Base-by-base conservation (phyloP, 2,888 invertebrate genomes). In the Papilio elwesi region DNA sequence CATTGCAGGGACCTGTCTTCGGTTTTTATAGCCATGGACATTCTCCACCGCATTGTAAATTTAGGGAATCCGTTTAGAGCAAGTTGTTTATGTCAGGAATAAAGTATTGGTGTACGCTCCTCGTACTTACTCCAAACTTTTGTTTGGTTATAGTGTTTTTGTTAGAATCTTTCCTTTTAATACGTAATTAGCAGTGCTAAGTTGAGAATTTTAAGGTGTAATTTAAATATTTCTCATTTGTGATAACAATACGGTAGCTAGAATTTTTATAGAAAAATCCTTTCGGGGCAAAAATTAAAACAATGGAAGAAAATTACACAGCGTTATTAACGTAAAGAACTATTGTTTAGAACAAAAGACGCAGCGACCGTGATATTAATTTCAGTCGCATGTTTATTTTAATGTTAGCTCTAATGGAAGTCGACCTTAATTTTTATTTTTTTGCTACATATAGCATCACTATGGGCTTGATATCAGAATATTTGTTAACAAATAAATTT, bases 311-410 rank as follows among this genome's bases (percentile, higher is more conserved):
- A 73, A 70, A 73, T 73, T 73, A 73, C 73, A 62, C 59, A 36
- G 73, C 73, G 70, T 73, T 73, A 73, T 73, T 73, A 70, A 73
- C 57, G 69, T 73, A 73, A 73, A 73, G 73, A 73, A 69, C 73
- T 73, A 73, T 73, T 73, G 69, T 73, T 73, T 69, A 66, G 66
- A 73, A 73, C 73, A 73, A 73, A 73, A 73, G 73, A 68, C 63
- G 57, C 59, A 38, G 69, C 69, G 73, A 52, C 73, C 66, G 73
- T 73, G 73, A 73, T 73, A 73, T 73, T 73, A 73, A 73, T 73
- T 73, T 65, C 69, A 65, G 73, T 69, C 64, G 69, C 69, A 63
- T 73, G 69, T 73, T 69, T 69, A 73, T 73, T 73, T 73, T 69
- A 73, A 69, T 69, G 57, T 68, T 73, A 38, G 69, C 57, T 59